Evolutionary conservation across 2,797 vertebrate species (phyloP).

Genomic region (Galago senegalensis): DNA sequence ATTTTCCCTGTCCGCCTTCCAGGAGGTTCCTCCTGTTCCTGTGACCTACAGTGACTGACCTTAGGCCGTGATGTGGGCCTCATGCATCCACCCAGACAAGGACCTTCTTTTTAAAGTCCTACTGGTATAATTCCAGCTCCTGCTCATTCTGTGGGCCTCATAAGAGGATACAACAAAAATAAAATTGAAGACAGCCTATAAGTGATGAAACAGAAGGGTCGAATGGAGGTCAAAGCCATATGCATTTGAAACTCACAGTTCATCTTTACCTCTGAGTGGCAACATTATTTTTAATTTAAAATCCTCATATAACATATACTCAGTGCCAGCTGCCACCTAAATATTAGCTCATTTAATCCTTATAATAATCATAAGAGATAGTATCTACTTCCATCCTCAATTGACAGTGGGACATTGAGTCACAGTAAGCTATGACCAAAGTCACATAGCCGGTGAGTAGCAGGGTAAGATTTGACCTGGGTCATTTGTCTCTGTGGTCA

Average conservation of each 20-base stretch:
- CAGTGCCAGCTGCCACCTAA: neutral
- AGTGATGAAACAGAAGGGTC: neutral
- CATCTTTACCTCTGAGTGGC: neutral
- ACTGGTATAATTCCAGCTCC: neutral
- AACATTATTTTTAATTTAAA: neutral
- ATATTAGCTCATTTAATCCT: neutral
- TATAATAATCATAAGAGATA: neutral
- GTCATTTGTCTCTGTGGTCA: neutral
- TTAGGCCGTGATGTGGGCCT: neutral
- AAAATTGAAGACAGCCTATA: neutral
- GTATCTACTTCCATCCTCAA: neutral
- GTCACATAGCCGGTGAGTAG: neutral
- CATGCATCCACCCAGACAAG: neutral
- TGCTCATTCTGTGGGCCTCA: neutral
- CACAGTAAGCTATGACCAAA: neutral
- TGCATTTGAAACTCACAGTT: neutral
- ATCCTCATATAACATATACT: neutral
- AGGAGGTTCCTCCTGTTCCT: neutral
- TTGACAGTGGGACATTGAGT: neutral
- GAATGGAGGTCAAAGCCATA: neutral
- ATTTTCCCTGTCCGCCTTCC: neutral
- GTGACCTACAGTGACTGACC: neutral
- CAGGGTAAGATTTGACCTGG: neutral
- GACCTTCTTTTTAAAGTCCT: neutral
- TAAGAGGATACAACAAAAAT: neutral